Conservation (phyloP, 2,113 vertebrate species). For the Chitala chitala region DNA sequence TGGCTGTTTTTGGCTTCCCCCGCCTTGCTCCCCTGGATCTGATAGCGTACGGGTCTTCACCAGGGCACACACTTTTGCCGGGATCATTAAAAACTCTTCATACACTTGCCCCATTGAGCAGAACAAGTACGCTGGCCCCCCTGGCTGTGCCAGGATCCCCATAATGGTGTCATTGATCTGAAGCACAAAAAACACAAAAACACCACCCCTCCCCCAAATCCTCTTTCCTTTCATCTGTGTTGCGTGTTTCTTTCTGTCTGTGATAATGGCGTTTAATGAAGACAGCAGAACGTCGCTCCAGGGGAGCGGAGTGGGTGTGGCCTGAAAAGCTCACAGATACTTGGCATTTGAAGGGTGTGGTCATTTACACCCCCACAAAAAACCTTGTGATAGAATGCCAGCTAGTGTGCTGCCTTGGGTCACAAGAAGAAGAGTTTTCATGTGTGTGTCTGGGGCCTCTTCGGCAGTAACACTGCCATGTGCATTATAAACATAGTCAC, state of each 20-base stretch:
- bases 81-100: no score
- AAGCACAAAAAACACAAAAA: slow-evolving; percentile 46
- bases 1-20: slow-evolving; percentile 22
- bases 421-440: not conserved
- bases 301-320: slow-evolving; percentile 49
- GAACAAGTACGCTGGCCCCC: slow-evolving; percentile 36
- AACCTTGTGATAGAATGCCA: not conserved
- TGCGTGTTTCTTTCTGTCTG: slow-evolving; percentile 38
- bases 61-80: slow-evolving; percentile 14
- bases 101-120: slow-evolving; percentile 34
- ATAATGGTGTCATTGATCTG: slow-evolving; percentile 57
- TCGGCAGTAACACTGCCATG: no score
- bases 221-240: slow-evolving; percentile 34
- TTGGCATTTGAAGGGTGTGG: not conserved
- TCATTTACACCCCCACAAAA: not conserved
- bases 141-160: slow-evolving; percentile 46
- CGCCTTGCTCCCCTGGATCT: not conserved
- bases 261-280: slow-evolving; percentile 46
- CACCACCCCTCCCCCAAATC: no score
- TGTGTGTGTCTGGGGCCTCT: not conserved
- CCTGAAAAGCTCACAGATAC: no score
- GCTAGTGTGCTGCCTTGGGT: not conserved
- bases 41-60: not conserved
- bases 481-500: no score
- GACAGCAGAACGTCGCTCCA: slow-evolving; percentile 54